Evolutionary conservation across 2,113 vertebrate genomes (phyloP), one percentile per base, ranked within the genome.

Genomic region (Leptodactylus fuscus): DNA sequence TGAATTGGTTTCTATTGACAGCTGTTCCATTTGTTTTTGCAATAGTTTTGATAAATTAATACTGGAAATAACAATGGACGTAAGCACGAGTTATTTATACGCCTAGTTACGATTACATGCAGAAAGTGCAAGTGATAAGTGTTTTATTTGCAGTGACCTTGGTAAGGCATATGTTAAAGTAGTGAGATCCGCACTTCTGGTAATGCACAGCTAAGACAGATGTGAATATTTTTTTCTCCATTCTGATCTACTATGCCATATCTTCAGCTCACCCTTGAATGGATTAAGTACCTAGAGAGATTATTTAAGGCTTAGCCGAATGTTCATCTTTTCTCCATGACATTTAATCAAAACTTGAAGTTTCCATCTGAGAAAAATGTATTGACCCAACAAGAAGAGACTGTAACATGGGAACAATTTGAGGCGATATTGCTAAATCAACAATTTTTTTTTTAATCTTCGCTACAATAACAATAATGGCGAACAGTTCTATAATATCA

Each of bases 301-400:
- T 82, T 82, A 82, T 73, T 73, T 82, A 82, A 82, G 67, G 67
- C 48, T 82, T 58, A 82, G 69, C n/a, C 24, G 34, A 82, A 58
- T 74, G 81, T 82, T 82, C 81, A 82, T 82, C 67, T 73, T 82
- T 73, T 70, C 18, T 71, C 67, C 67, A 82, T 82, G 81, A 82
- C 81, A 82, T 73, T 74, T 82, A 73, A 82, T 82, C 67, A 73
- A 82, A 82, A 82, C 34, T 5, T 73, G 71, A 55, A 73, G 49
- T 74, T 82, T 82, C 48, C 49, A 73, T 82, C 34, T 41, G 46
- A 82, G 81, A 58, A 82, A 82, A 82, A 82, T 82, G n/a, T 73
- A 82, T 82, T 71, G 81, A 82, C 65, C 81, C 67, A 55, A 41
- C 81, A 58, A 32, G 20, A 22, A 71, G 48, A 82, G 48, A 55